A percentile compares a stretch with the other conserved stretches of the same genome.
These are phyloP conservation scores for Pholis gunnellus DNA, from an alignment of 2,113 vertebrate species.

Conservation along the genomic window DNA sequence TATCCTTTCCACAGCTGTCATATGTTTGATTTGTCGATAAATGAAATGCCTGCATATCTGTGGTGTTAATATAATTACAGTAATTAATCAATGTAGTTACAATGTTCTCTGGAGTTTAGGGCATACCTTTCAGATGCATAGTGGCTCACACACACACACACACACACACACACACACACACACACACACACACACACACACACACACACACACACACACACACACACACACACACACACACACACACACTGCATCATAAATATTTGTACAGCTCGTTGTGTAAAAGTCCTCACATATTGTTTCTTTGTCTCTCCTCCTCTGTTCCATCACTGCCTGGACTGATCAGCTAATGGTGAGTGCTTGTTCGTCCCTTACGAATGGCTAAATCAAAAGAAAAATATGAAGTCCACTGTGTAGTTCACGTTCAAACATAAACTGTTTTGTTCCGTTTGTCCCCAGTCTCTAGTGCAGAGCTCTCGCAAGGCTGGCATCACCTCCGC, in stretches of 20 bases:
- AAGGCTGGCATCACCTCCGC: conserved; percentile 97
- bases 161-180: conserved; percentile 31
- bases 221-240: conserved; percentile 1
- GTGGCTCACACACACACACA: conserved; percentile 20
- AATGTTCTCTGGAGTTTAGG: neutral
- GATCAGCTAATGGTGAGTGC: conserved; percentile 78
- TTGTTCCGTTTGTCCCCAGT: conserved; percentile 78
- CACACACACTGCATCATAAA: conserved; percentile 8
- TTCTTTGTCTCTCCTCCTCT: conserved; percentile 13
- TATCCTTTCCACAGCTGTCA: conserved; percentile 6
- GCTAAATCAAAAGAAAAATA: conserved; percentile 10
- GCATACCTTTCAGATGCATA: neutral
- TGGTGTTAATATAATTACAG: conserved; percentile 11
- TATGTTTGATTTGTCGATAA: conserved; percentile 13
- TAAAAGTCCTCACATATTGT: conserved; percentile 3
- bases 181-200: conserved; percentile 33
- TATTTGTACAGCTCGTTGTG: neutral
- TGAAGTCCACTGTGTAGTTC: neutral
- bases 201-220: conserved; percentile 29
- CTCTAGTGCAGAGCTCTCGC: conserved; percentile 93
- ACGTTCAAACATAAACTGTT: neutral
- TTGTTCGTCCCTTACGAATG: neutral
- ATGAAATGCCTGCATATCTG: conserved; percentile 21
- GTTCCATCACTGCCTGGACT: conserved; percentile 25
- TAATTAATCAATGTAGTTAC: conserved; percentile 4